A percentile compares a stretch with the other conserved stretches of the same genome.
These are phyloP conservation scores for Caerostris darwini DNA, from an alignment of 1,140 invertebrate species.

Conservation along the genomic window DNA sequence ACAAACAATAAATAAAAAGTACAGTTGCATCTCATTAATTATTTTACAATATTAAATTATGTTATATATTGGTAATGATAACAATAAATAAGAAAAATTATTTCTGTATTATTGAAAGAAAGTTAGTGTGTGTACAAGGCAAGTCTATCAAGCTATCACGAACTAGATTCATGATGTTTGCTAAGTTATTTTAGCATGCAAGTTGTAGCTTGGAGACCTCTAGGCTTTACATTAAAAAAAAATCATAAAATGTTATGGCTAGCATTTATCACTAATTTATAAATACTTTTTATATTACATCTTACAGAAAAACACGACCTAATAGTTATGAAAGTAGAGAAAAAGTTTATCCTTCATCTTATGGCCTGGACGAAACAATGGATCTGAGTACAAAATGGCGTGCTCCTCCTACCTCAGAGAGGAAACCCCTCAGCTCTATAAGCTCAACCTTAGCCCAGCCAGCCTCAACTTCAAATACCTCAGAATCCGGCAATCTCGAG, in stretches of 20 bases:
- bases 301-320: constrained; percentile 63
- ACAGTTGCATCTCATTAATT: too few species aligned
- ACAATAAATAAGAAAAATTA: too few species aligned
- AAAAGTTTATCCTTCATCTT: constrained; percentile 40
- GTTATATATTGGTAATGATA: too few species aligned
- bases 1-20: too few species aligned
- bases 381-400: constrained; percentile 77
- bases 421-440: constrained; percentile 45
- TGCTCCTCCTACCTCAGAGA: constrained; percentile 61
- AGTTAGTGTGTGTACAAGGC: too few species aligned
- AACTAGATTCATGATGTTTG: too few species aligned
- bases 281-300: background rate
- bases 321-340: constrained; percentile 68
- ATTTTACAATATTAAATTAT: too few species aligned
- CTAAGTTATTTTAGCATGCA: too few species aligned
- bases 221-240: too few species aligned
- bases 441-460: constrained; percentile 57
- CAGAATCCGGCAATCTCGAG: constrained; percentile 49
- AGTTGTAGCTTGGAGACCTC: too few species aligned
- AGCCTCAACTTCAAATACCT: constrained; percentile 59
- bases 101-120: too few species aligned
- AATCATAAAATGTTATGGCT: background rate
- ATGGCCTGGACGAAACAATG: constrained; percentile 69
- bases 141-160: too few species aligned
- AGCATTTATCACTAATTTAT: background rate